Conservation (phyloP, 2,888 invertebrate species). For the Trissoscelio sp. region DNA sequence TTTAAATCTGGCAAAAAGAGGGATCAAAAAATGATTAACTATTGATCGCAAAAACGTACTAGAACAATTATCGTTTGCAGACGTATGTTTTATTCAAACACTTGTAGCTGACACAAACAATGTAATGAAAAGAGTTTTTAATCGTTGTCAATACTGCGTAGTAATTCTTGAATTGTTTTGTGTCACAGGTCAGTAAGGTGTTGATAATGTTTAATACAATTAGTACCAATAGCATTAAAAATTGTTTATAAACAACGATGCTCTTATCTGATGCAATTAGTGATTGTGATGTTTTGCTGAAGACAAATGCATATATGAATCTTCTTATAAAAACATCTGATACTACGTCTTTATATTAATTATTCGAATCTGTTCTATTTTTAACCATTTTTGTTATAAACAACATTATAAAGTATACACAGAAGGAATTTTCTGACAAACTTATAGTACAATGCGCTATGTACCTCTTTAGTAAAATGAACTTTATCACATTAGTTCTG, state of each 20-base stretch:
- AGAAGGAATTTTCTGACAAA: too few relatives aligned
- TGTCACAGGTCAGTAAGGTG: conserved; percentile 24
- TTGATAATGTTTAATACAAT: conserved; percentile 8
- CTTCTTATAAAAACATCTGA: too few relatives aligned
- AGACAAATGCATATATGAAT: too few relatives aligned
- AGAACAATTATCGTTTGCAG: background rate
- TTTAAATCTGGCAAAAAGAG: background rate
- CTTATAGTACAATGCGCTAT: too few relatives aligned
- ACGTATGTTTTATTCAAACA: background rate
- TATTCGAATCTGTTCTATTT: too few relatives aligned
- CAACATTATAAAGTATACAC: too few relatives aligned
- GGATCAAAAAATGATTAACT: background rate
- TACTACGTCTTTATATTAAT: too few relatives aligned
- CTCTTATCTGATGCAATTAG: background rate
- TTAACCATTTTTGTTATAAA: too few relatives aligned
- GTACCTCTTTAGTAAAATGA: too few relatives aligned
- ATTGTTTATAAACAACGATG: conserved; percentile 12
- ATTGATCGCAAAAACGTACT: background rate
- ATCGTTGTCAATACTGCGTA: background rate
- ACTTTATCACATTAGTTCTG: too few relatives aligned
- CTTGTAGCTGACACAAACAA: conserved; percentile 2
- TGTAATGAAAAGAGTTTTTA: background rate
- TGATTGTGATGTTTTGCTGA: too few relatives aligned
- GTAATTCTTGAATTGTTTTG: conserved; percentile 10
- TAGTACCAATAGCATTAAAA: background rate